phyloP scores from a whole-genome alignment of 2,888 invertebrate species.

The Xestobium rufovillosum region DNA sequence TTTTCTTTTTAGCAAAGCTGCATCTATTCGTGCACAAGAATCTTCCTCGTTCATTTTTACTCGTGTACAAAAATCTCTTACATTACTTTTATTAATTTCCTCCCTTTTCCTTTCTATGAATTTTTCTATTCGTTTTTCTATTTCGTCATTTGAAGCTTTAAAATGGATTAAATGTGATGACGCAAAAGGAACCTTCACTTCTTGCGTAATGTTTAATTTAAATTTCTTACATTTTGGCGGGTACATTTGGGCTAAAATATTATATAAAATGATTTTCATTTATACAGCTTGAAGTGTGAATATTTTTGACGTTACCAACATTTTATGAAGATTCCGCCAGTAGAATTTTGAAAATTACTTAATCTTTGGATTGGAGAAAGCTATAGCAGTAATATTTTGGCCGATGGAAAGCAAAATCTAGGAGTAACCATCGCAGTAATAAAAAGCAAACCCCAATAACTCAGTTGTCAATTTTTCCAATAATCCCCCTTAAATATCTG shows the following conservation, averaged over 20 bases:
- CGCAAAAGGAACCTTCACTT: conserved; percentile 32
- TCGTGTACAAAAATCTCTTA: conserved; percentile 62
- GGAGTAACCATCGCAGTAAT: no score
- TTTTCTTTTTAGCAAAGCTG: conserved; percentile 60
- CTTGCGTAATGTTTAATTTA: conserved; percentile 30
- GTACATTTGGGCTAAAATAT: conserved; percentile 17
- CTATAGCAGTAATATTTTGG: no score
- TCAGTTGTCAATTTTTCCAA: no score
- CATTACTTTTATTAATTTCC: conserved; percentile 65
- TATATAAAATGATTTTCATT: conserved; percentile 3
- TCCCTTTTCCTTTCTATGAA: conserved; percentile 69
- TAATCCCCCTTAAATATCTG: no score
- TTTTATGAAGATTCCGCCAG: no score
- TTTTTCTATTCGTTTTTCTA: conserved; percentile 62
- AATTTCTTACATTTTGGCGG: conserved; percentile 23
- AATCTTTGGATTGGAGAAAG: no score
- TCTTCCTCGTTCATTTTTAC: conserved; percentile 43
- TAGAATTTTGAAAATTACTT: no score
- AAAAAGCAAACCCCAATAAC: no score
- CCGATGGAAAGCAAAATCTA: no score
- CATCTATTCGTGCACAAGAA: conserved; percentile 71
- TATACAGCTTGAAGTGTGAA: no score
- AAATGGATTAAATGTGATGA: conserved; percentile 58
- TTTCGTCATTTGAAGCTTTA: conserved; percentile 56
- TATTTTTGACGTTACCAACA: no score